Base-by-base conservation (phyloP, 2,888 invertebrate species). In the Lumbricus terrestris region DNA sequence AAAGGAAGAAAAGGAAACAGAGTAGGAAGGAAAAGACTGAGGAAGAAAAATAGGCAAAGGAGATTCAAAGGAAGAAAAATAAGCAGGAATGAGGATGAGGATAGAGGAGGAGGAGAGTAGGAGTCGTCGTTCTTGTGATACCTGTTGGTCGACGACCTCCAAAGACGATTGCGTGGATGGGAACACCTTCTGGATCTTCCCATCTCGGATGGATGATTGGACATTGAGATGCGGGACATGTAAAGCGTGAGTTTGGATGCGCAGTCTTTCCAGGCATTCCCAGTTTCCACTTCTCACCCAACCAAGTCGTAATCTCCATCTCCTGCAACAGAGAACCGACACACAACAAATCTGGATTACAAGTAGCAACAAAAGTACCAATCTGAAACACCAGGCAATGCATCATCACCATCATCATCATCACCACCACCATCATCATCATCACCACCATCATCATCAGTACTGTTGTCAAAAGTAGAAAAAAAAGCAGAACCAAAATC, bases 141-240 rank as follows among this genome's bases (percentile, higher is more conserved):
- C 69, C 69, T 69, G 69, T 69, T 0, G 69, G 69, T 69, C 69
- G 91, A n/a, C 93, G 91, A 5, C 93, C 93, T n/a, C 93, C 93
- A 88, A 93, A 93, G 33, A 93, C 88, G 34, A 93, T 93, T 88
- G 93, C 93, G 83, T 92, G 91, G 90, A 93, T 93, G 20, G 93
- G 93, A 38, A 93, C 93, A 8, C 93, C 93, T 88, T 92, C 92
- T 18, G 93, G 92, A 47, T 92, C 91, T 91, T 93, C 92, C 93
- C 93, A 93, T 38, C 89, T 85, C 40, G 92, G 91, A 90, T 93
- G 92, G 88, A 93, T 93, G 91, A 92, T 92, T 54, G 93, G 93
- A 89, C 93, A 93, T 90, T 93, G 93, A 35, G 89, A 40, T 18
- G 93, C 93, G 0, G 93, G 93, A 20, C 92, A 88, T 20, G 90